Base-by-base conservation (phyloP, 37 sponge, comb jelly and placozoan species). In the Halisarca cf. caerulea region DNA sequence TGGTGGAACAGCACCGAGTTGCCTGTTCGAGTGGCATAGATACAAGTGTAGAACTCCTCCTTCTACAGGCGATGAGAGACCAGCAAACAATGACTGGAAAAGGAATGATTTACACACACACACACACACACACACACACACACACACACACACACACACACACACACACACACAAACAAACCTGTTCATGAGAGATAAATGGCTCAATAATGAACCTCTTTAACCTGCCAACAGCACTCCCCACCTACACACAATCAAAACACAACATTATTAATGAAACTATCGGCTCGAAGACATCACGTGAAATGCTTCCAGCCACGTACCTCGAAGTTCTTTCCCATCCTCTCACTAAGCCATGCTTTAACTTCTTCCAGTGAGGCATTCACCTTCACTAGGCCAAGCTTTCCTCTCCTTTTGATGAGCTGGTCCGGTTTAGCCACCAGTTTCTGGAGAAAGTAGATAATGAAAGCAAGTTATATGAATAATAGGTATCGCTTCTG, bases 401-500 rank as follows among this genome's bases (percentile, higher is more conserved):
- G 85, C 82, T 98, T 98, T 4, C 98, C 98, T 72, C 98, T 87
- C 27, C 98, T 82, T 82, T 98, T 98, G 36, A 98, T 89, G 32
- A 98, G 92, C 84, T 93, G 92, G 68, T 98, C 98, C 32, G 96
- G 96, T 59, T 98, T 98, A 33, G 78, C 96, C 14, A 95, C 96
- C 69, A 98, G 79, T 59, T 47, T 42, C 96, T 95, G 75, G 0
- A 82, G 1, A 55, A 70, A 38, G 78, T 21, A 80, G 38, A 59
- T 17, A 42, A 44, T 18, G 21, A 80, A 18, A 44, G 21, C 58
- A 55, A 20, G 17, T 20, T n/a, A n/a, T n/a, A n/a, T n/a, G n/a
- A n/a, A n/a, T n/a, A n/a, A n/a, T n/a, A n/a, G n/a, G n/a, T n/a
- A n/a, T n/a, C 33, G 30, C 58, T 81, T 24, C 9, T 55, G 23